phyloP scores from a whole-genome alignment of 2,888 invertebrate species.

The Machimus rusticus region DNA sequence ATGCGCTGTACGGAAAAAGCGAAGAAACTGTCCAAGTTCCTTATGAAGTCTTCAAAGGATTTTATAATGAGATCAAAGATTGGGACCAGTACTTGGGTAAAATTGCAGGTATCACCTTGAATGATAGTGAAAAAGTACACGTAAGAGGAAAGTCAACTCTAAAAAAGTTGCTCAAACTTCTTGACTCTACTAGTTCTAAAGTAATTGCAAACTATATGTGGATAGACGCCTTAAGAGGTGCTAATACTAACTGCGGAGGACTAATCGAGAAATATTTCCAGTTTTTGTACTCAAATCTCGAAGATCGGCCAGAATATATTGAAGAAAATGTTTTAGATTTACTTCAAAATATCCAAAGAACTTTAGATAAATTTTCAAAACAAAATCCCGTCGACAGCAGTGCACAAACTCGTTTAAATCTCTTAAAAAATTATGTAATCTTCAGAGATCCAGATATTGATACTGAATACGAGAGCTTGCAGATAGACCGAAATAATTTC shows the following conservation, averaged over 20 bases:
- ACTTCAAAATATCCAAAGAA: not conserved
- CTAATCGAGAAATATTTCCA: slow-evolving; percentile 8
- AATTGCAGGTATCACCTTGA: not conserved
- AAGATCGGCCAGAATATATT: slow-evolving; percentile 1
- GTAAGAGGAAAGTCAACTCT: not conserved
- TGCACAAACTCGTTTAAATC: not conserved
- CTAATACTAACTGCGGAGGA: not conserved
- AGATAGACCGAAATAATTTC: not conserved
- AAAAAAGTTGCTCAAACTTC: not conserved
- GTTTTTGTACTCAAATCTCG: not conserved
- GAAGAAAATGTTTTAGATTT: not conserved
- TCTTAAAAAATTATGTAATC: not conserved
- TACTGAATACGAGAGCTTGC: not conserved
- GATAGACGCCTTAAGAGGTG: not conserved
- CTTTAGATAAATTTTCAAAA: not conserved
- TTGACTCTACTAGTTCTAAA: not conserved
- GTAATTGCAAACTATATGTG: slow-evolving; percentile 21
- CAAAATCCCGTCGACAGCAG: not conserved
- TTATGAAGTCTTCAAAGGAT: slow-evolving; percentile 6
- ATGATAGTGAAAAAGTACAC: not conserved
- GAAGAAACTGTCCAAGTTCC: slow-evolving; percentile 6
- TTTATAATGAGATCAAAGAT: not conserved
- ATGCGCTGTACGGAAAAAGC: not conserved
- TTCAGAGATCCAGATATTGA: not conserved
- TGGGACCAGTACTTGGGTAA: not conserved